Base-by-base conservation (phyloP, 2,113 vertebrate species). In the Etheostoma cragini region DNA sequence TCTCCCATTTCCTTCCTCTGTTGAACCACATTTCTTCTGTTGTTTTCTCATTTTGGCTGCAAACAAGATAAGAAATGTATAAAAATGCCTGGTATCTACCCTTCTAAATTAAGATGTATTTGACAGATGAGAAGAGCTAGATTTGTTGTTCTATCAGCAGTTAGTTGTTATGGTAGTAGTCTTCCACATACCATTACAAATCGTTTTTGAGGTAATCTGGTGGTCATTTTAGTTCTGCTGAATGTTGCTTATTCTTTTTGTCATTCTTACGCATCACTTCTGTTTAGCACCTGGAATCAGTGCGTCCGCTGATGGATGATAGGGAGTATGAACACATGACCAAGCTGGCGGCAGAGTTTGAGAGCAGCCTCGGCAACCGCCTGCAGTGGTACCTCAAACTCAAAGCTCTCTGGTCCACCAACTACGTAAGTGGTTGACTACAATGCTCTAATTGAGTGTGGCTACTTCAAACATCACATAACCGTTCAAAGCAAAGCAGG, bases 301-400 rank as follows among this genome's bases (percentile, higher is more conserved):
- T 97, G 47, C 95, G 95, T 15, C 96, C 96, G 0, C 78, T 98
- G 81, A 94, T 95, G 90, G 89, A 92, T 1, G 94, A 96, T 1
- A 49, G 83, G 0, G 89, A 96, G 66, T 97, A 95, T 53, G 88
- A 95, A 82, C 88, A 90, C 16, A 95, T 92, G 81, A 78, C 88
- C 0, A 80, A 58, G 4, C 92, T 97, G 61, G 96, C 96, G 0
- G 72, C 86, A 17, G 95, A 97, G 42, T 98, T 98, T 68, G 95
- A 97, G 91, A 88, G 82, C 84, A 89, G 93, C 61, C 89, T 97
- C 1, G 96, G 95, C 0, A 95, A 95, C 10, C 92, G 94, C 1
- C 92, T 97, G 80, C 97, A 98, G 93, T 96, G 96, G 95, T 96
- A 97, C 87, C 95, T 98, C 80, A 94, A 93, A 53, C 95, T 98